Evolutionary conservation across 2,888 invertebrate genomes (phyloP).

Genomic region (Caenorhabditis sp.): DNA sequence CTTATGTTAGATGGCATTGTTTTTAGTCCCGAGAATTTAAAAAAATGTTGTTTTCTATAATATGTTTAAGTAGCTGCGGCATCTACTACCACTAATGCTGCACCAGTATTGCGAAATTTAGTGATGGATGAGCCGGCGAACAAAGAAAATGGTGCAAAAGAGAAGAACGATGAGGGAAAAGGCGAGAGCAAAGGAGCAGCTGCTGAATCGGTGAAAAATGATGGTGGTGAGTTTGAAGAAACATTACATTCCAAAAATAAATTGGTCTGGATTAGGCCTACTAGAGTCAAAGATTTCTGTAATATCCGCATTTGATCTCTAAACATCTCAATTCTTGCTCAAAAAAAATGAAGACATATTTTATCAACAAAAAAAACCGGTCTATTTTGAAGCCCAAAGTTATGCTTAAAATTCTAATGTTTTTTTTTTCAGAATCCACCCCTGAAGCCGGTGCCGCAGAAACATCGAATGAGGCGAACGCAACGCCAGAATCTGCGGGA

Average conservation of each 20-base stretch:
- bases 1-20: too few species aligned
- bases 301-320: too few species aligned
- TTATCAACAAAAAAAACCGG: too few species aligned
- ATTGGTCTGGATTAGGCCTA: background rate
- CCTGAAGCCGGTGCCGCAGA: background rate
- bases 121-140: conserved; percentile 24
- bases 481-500: background rate
- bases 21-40: background rate
- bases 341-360: too few species aligned
- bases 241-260: background rate
- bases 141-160: background rate
- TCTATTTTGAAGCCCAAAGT: too few species aligned
- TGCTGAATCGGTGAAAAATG: conserved; percentile 1
- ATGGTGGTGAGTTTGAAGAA: background rate
- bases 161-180: background rate
- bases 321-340: too few species aligned
- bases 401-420: too few species aligned
- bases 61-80: conserved; percentile 7
- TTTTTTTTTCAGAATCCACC: background rate
- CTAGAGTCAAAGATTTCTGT: too few species aligned
- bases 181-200: background rate
- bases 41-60: background rate
- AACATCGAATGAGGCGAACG: background rate
- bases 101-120: conserved; percentile 29
- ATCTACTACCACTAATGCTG: conserved; percentile 9